Evolutionary conservation across 2,888 invertebrate species (phyloP), one percentile per base, ranked within the genome.

Genomic region (Drosophila subquinaria): DNA sequence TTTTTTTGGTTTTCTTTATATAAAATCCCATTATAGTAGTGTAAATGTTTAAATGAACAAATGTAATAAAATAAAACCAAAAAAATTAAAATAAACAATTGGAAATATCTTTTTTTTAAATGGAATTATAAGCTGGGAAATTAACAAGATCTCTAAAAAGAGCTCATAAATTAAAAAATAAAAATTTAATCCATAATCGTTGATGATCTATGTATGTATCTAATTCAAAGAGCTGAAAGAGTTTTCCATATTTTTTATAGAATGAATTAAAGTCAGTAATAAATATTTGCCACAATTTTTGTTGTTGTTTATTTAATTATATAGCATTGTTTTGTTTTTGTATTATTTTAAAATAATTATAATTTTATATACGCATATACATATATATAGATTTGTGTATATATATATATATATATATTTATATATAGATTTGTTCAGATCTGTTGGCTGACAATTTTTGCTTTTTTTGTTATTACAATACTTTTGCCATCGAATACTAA

Each of bases 401-500:
- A 72, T 78, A 68, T 66, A 50, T 68, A 30, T 48, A 52, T 48
- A 36, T 63, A 73, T 66, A 50, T 68, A 30, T 48, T 48, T 48
- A 36, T 63, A 73, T 71, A 73, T 65, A 68, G 30, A 55, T 59
- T 52, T 62, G 60, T 60, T 64, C 73, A 65, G 55, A 60, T 65
- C 73, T 61, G 69, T 57, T 56, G 43, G 43, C 56, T 56, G 55
- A 56, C 42, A 35, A 35, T 56, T n/a, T 56, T 23, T 23, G 23
- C 23, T 23, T 56, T 43, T 43, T 42, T 43, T 43, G 57, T 76
- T 74, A 62, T 81, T 80, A 73, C 79, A 80, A 80, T 82, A 82
- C 82, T 73, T 76, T 66, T 81, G 69, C 75, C 73, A 76, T 82
- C 75, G 52, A 82, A 82, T 80, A 82, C 79, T 82, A 82, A 67